These are phyloP conservation scores for Crypturellus undulatus DNA, from an alignment of 2,113 vertebrate species.

Conservation along the genomic window DNA sequence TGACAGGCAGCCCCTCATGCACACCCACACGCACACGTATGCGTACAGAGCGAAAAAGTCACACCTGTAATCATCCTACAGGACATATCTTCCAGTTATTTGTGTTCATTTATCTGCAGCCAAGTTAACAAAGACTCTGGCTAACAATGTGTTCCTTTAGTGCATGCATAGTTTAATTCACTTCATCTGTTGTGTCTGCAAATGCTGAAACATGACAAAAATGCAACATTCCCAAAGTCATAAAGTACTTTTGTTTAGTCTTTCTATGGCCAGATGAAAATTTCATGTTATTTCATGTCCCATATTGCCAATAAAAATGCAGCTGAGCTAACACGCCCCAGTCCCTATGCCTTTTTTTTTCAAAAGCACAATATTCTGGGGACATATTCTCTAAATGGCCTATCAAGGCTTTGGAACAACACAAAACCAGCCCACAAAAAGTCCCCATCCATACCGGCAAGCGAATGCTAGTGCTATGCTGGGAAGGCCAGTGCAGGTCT, in stretches of 20 bases:
- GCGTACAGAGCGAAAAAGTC: background rate
- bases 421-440: background rate
- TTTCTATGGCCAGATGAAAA: constrained; percentile 36
- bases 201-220: constrained; percentile 10
- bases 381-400: background rate
- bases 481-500: background rate
- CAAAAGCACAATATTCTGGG: constrained; percentile 20
- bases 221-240: background rate
- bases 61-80: no score
- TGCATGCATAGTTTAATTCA: constrained; percentile 27
- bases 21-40: accelerated
- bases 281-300: constrained; percentile 8
- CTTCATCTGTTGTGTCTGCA: constrained; percentile 33
- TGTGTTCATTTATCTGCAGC: background rate
- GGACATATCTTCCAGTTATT: background rate
- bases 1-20: background rate
- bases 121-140: background rate
- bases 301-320: constrained; percentile 4
- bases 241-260: background rate
- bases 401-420: background rate
- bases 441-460: background rate
- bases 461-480: background rate
- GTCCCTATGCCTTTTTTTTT: background rate
- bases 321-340: constrained; percentile 32
- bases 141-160: background rate